Base-by-base conservation (phyloP, 2,797 vertebrate species). In the Echeneis naucrates region DNA sequence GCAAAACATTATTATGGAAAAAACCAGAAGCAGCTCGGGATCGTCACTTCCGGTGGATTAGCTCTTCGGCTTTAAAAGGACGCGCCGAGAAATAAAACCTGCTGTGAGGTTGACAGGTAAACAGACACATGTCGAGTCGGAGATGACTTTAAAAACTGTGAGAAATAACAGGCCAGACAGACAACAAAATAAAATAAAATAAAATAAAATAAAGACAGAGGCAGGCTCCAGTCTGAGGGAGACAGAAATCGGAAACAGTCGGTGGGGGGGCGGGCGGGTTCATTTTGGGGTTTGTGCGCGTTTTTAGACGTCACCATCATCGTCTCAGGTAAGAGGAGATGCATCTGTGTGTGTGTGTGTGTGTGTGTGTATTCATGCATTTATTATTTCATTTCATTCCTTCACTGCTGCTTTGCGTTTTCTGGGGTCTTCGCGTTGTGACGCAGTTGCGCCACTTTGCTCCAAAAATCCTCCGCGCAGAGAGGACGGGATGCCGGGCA, bases 21-120 rank as follows among this genome's bases (percentile, higher is more conserved):
- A 59, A 12, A 38, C 77, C 33, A 75, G 87, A 87, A 82, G 33
- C 42, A 3, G 0, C n/a, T n/a, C 0, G 1, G 1, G 0, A 0
- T 19, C 91, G 93, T 94, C 92, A 94, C 64, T 77, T 95, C 94
- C 94, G 91, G 83, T 92, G 88, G 94, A 95, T 94, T 89, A 84
- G n/a, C n/a, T n/a, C n/a, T 94, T 94, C 89, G 51, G 56, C 83
- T 90, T 93, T 92, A 93, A 93, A 92, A 90, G 85, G 80, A 86
- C 72, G 87, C 81, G 75, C 80, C 65, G 75, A 63, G 30, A 30
- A 30, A 30, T 6, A 74, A 59, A 1, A 26, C 47, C 24, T 9
- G 13, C 47, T 9, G 52, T 45, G 59, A 62, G 48, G 35, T 44
- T 67, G 37, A 68, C 84, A 92, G 88, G 86, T 88, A 78, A 50